Conservation (phyloP, 37 sponge, comb jelly and placozoan species). For the Spongilla lacustris region DNA sequence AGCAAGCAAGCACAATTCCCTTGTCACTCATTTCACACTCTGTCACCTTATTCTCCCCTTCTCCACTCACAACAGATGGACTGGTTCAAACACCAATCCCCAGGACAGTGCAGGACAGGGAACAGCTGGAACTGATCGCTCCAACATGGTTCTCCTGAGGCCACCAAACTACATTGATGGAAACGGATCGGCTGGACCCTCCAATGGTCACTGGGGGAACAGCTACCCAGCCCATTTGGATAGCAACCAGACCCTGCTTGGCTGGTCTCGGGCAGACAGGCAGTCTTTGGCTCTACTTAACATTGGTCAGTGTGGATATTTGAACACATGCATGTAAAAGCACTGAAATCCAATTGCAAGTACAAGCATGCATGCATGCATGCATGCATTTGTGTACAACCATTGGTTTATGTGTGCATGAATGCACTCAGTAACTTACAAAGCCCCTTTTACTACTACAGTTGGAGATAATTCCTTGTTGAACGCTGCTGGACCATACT, state of each 20-base stretch:
- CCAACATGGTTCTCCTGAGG: constrained; percentile 92
- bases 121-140: constrained; percentile 87
- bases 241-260: constrained; percentile 63
- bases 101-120: constrained; percentile 98
- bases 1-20: background rate
- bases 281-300: constrained; percentile 60
- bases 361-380: background rate
- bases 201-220: constrained; percentile 89
- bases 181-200: constrained; percentile 34
- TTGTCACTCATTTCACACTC: background rate
- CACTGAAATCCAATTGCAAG: background rate
- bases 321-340: background rate
- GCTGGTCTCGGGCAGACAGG: constrained; percentile 34
- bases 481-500: constrained; percentile 98
- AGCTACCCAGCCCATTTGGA: constrained; percentile 84
- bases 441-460: constrained; percentile 4
- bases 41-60: background rate
- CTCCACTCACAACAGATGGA: constrained; percentile 77
- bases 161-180: constrained; percentile 72
- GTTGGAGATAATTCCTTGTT: constrained; percentile 96
- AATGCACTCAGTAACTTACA: background rate
- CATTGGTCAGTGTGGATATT: constrained; percentile 28
- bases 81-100: constrained; percentile 98
- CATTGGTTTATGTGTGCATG: background rate
- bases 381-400: constrained; percentile 1